Evolutionary conservation across 2,113 vertebrate species (phyloP), one percentile per base, ranked within the genome.

Genomic region (Amphilophus citrinellus): DNA sequence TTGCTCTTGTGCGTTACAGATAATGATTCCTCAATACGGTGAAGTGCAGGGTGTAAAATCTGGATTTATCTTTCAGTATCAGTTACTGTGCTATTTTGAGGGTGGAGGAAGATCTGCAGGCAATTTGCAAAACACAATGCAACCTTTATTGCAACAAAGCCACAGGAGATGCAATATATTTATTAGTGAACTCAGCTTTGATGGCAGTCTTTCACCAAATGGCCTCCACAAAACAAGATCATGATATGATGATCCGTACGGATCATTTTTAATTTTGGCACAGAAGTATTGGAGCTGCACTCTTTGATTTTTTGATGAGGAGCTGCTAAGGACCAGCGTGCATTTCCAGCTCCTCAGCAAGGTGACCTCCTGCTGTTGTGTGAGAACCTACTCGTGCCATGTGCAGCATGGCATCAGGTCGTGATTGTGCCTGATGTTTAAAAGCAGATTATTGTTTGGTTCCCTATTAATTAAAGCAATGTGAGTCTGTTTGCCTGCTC

Each of bases 351-450:
- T 58, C 62, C 76, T 80, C 37, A 18, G n/a, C 47, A 61, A 77
- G 56, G 73, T 56, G 68, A 61, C 79, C 42, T 62, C 75, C 71
- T 32, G 62, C 79, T 86, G 62, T 14, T 27, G 47, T 58, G 80
- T 86, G 68, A 80, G 80, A 78, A 75, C 47, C 58, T 62, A 32
- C 17, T 42, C 35, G 32, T 60, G 32, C 75, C 62, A 62, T 10
- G 44, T 77, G 62, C 63, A 44, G 20, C 24, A 37, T 62, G 76
- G 53, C 24, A 82, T 42, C 75, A 71, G 35, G 71, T 77, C 24
- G 20, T 37, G 32, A 84, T 59, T 24, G 66, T n/a, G 37, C 39
- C 44, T 66, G n/a, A 61, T 42, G 3, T 35, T 47, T 35, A 68
- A 61, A 82, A 63, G 42, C 39, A 11, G 42, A 58, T 59, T 71